phyloP scores from a whole-genome alignment of 2,113 vertebrate genomes.

The Gallinago undulata region DNA sequence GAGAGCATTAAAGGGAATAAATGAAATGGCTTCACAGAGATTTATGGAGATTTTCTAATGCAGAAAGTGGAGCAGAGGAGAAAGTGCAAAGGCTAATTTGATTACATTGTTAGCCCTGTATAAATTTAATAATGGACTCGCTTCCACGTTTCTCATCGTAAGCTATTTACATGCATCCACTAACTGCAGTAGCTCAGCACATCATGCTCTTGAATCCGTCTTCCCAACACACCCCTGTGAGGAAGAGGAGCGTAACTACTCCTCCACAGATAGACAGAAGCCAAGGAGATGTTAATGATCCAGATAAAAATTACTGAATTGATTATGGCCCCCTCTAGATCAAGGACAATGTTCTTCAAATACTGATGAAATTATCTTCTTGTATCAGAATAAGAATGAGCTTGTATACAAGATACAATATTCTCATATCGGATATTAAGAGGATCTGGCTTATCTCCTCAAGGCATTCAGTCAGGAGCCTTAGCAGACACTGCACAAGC shows the following conservation, averaged over 20 bases:
- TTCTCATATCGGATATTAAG: neutral
- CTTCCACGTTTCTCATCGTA: slow-evolving; percentile 36
- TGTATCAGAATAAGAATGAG: neutral
- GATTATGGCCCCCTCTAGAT: neutral
- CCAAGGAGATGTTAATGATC: neutral
- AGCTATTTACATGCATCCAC: slow-evolving; percentile 5
- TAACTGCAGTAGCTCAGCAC: neutral
- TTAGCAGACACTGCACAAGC: neutral
- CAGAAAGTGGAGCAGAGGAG: slow-evolving; percentile 43
- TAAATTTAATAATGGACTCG: slow-evolving; percentile 58
- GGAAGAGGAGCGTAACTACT: neutral
- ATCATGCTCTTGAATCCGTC: neutral
- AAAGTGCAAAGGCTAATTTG: slow-evolving; percentile 67
- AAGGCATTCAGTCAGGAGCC: neutral
- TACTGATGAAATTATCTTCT: neutral
- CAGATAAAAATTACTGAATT: neutral
- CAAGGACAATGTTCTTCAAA: neutral
- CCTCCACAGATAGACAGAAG: neutral
- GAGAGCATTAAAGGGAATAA: slow-evolving; percentile 10
- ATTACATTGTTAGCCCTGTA: slow-evolving; percentile 57
- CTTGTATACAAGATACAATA: no score
- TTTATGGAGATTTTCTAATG: slow-evolving; percentile 55
- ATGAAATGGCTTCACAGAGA: slow-evolving; percentile 40
- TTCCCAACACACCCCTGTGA: neutral
- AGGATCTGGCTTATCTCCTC: neutral